These are phyloP conservation scores for Diorhabda carinulata DNA, from an alignment of 1,140 invertebrate species.

Conservation along the genomic window DNA sequence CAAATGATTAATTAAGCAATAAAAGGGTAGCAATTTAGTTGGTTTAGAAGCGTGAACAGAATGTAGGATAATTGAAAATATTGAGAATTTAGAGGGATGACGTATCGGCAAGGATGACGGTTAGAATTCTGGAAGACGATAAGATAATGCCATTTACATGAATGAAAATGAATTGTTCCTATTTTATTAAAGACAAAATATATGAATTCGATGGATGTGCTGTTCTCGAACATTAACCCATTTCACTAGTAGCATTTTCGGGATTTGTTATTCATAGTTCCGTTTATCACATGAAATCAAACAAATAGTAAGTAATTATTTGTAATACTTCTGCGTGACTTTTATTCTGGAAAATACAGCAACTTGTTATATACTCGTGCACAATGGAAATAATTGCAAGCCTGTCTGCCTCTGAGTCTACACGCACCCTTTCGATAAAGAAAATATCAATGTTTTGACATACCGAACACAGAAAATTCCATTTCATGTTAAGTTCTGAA, in stretches of 20 bases:
- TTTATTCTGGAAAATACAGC: slow-evolving; percentile 25
- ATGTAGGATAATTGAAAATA: too few species aligned
- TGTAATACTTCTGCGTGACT: slow-evolving; percentile 33
- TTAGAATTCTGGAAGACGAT: too few species aligned
- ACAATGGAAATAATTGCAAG: slow-evolving; percentile 31
- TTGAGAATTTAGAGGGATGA: too few species aligned
- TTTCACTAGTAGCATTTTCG: neutral
- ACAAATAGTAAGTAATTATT: slow-evolving; percentile 35
- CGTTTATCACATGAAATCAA: slow-evolving; percentile 32
- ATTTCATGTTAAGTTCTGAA: neutral
- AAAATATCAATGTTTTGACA: slow-evolving; percentile 9
- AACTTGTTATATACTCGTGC: slow-evolving; percentile 27
- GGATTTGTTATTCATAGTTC: slow-evolving; percentile 1
- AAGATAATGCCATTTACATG: too few species aligned
- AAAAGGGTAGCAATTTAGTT: too few species aligned
- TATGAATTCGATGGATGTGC: too few species aligned
- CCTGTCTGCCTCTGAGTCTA: slow-evolving; percentile 30
- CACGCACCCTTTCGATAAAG: slow-evolving; percentile 24
- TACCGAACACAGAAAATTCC: neutral
- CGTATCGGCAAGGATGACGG: too few species aligned
- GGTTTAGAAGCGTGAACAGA: too few species aligned
- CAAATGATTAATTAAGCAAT: too few species aligned
- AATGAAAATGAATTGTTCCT: too few species aligned
- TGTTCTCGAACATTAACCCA: neutral
- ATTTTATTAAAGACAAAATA: too few species aligned